These are phyloP conservation scores for Furcifer pardalis DNA, from an alignment of 2,797 vertebrate genomes.

Conservation along the genomic window DNA sequence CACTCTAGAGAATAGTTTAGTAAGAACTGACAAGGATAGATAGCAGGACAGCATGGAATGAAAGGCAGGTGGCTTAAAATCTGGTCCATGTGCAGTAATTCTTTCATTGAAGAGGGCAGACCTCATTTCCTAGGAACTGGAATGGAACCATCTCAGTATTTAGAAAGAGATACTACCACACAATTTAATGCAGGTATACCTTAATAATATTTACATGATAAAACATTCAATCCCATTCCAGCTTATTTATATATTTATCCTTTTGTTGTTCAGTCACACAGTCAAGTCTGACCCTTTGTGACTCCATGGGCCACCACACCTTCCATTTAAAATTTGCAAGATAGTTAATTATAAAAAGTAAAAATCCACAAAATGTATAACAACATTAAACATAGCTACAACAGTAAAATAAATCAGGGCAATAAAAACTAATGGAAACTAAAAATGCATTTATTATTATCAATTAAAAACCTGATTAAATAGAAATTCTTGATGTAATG, in stretches of 20 bases:
- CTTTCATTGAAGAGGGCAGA: not conserved
- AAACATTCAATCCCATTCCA: not conserved
- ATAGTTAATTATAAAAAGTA: not conserved
- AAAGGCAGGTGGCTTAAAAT: slow-evolving; percentile 46
- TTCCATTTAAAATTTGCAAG: slow-evolving; percentile 1
- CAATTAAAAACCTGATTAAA: not conserved
- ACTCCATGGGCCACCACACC: too few species aligned
- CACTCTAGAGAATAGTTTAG: slow-evolving; percentile 53
- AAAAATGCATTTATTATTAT: not conserved
- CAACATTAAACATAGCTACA: not conserved
- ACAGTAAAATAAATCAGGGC: not conserved
- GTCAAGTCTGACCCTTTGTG: too few species aligned
- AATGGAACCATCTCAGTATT: not conserved
- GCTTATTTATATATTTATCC: not conserved
- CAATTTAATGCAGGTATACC: not conserved
- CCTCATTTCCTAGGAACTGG: not conserved
- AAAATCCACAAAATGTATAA: not conserved
- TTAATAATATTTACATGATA: not conserved
- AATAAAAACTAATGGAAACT: not conserved
- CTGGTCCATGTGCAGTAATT: slow-evolving; percentile 16
- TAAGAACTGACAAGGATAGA: slow-evolving; percentile 57
- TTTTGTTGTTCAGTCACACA: too few species aligned
- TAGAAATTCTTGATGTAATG: not conserved
- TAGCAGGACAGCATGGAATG: slow-evolving; percentile 56
- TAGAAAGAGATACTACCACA: not conserved